phyloP scores from a whole-genome alignment of 2,113 vertebrate genomes.

The Apodemus sylvaticus region DNA sequence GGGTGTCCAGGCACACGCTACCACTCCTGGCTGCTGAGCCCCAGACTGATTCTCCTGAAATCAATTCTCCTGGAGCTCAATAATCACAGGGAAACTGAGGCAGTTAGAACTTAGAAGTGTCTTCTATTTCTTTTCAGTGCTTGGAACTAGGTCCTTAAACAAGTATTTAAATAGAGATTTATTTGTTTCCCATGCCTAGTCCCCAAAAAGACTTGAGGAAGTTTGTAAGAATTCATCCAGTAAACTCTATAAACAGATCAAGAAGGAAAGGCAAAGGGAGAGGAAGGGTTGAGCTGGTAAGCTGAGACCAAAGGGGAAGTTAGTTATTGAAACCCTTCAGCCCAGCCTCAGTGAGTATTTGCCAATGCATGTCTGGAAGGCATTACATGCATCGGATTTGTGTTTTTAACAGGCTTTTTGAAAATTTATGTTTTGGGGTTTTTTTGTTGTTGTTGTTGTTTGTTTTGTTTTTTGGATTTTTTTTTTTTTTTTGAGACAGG shows the following conservation, averaged over 20 bases:
- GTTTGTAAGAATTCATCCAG: constrained; percentile 39
- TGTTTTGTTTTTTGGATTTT: no score
- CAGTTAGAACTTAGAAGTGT: constrained; percentile 8
- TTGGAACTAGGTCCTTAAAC: constrained; percentile 47
- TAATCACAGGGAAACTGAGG: constrained; percentile 38
- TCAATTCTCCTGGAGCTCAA: background rate
- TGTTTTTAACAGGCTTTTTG: background rate
- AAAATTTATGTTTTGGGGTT: background rate
- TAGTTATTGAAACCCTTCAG: constrained; percentile 20
- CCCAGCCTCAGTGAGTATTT: constrained; percentile 58
- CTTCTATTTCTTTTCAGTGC: constrained; percentile 49
- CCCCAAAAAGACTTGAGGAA: constrained; percentile 54
- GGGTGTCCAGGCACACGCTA: background rate
- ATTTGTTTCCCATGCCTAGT: constrained; percentile 37
- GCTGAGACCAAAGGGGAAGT: constrained; percentile 58
- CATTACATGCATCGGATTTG: background rate
- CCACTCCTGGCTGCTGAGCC: no score
- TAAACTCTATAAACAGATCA: constrained; percentile 58
- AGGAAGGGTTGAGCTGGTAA: constrained; percentile 45
- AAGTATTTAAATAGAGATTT: constrained; percentile 61
- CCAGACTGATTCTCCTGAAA: background rate
- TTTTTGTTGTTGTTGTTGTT: no score
- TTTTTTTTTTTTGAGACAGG: no score
- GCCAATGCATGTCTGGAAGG: background rate
- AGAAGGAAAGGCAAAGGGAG: constrained; percentile 37